Conservation (phyloP, 1,140 invertebrate species). For the Calephelis virginiensis region DNA sequence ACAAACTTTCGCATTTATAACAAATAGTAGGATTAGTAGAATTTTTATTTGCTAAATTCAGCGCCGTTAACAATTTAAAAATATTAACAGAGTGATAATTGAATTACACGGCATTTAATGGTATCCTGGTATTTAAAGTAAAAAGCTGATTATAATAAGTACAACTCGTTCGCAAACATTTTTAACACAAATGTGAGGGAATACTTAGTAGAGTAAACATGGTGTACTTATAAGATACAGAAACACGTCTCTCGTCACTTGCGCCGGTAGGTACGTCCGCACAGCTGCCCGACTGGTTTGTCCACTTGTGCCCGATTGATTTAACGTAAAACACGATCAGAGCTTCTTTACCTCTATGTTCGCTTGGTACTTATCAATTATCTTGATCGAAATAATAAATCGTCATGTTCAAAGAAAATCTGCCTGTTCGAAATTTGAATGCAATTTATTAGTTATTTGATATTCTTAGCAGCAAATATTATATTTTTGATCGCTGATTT, state of each 20-base stretch:
- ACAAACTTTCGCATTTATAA: too few species aligned
- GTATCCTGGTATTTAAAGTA: not conserved
- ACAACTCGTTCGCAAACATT: constrained; percentile 19
- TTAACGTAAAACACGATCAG: constrained; percentile 70
- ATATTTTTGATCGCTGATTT: not conserved
- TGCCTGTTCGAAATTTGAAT: not conserved
- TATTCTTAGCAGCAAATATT: not conserved
- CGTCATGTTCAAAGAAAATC: constrained; percentile 19
- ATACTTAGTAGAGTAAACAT: too few species aligned
- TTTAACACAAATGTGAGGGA: constrained; percentile 12
- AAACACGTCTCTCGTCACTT: constrained; percentile 51
- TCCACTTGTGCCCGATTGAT: constrained; percentile 75
- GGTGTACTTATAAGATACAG: not conserved
- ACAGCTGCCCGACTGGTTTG: constrained; percentile 76
- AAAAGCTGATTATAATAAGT: not conserved
- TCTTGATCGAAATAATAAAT: constrained; percentile 51
- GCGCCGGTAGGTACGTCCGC: constrained; percentile 44
- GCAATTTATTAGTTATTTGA: not conserved
- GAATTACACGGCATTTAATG: not conserved
- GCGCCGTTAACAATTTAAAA: too few species aligned
- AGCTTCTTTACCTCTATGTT: constrained; percentile 49
- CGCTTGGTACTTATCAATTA: constrained; percentile 43
- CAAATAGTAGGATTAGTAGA: too few species aligned
- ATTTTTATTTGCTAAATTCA: too few species aligned
- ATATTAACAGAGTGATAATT: too few species aligned